These are phyloP conservation scores for Anguilla obscura DNA, from an alignment of 2,797 vertebrate genomes.

Conservation along the genomic window DNA sequence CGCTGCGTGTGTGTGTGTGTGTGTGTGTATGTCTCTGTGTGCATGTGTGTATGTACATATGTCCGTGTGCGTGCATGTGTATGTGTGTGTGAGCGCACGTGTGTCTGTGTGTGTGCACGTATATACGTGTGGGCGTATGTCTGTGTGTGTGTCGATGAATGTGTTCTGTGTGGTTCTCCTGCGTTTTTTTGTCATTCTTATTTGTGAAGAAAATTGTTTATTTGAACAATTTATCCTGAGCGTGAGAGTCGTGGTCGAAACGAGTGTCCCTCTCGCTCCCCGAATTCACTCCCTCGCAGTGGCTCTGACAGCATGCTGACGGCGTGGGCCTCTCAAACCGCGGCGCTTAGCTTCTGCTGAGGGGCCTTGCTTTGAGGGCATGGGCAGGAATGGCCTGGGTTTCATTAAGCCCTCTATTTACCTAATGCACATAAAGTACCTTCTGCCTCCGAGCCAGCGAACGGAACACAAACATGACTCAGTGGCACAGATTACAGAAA, in stretches of 20 bases:
- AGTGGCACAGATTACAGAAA: background rate
- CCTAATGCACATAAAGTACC: slow-evolving; percentile 7
- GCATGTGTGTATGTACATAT: background rate
- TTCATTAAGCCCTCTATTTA: background rate
- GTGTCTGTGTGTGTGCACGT: too few species aligned
- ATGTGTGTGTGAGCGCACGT: background rate
- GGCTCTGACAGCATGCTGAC: background rate
- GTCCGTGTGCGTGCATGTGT: background rate
- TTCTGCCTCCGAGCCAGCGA: background rate
- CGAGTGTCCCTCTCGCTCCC: background rate
- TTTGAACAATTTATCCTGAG: background rate
- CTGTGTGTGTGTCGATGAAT: too few species aligned
- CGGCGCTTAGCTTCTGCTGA: background rate
- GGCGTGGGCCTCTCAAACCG: background rate
- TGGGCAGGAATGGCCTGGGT: background rate
- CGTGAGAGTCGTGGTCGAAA: background rate
- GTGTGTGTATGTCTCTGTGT: too few species aligned
- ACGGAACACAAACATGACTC: slow-evolving; percentile 17
- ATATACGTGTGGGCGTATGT: too few species aligned
- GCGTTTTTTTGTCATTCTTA: background rate
- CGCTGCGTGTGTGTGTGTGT: background rate
- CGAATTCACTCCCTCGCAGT: background rate
- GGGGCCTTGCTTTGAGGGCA: background rate
- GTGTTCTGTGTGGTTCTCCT: background rate
- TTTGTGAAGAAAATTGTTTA: background rate